These are phyloP conservation scores for Xanthia icteritia DNA, from an alignment of 2,888 invertebrate genomes.

Conservation along the genomic window DNA sequence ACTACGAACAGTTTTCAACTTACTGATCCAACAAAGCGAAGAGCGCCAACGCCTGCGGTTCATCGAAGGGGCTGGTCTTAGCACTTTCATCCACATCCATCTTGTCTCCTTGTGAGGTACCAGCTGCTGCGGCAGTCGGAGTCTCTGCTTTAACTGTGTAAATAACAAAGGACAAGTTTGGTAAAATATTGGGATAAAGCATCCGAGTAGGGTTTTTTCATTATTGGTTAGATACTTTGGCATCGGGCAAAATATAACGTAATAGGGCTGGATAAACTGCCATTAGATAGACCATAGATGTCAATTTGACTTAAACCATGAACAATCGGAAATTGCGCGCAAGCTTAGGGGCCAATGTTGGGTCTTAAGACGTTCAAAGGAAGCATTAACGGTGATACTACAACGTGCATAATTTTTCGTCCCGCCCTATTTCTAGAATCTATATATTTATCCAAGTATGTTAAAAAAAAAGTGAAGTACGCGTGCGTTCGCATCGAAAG, in stretches of 20 bases:
- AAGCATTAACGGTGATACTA: too few species aligned
- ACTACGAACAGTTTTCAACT: conserved; percentile 64
- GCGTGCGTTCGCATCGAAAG: too few species aligned
- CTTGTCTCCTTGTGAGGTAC: conserved; percentile 73
- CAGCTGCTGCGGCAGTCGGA: conserved; percentile 65
- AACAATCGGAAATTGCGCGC: too few species aligned
- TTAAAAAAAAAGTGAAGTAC: too few species aligned
- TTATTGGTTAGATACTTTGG: background rate
- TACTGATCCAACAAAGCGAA: conserved; percentile 87
- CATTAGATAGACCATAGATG: too few species aligned
- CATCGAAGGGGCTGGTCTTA: conserved; percentile 76
- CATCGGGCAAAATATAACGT: background rate
- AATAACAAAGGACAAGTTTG: background rate
- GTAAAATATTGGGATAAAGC: background rate
- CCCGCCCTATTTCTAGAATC: too few species aligned
- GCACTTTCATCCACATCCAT: conserved; percentile 81
- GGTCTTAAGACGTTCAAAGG: too few species aligned
- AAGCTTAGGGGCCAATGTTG: too few species aligned
- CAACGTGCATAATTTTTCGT: too few species aligned
- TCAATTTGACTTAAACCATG: too few species aligned
- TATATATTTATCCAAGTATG: too few species aligned
- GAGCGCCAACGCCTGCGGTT: conserved; percentile 84
- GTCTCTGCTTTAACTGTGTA: conserved; percentile 69
- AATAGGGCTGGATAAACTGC: too few species aligned
- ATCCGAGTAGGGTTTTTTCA: background rate